Conservation (phyloP, 2,797 vertebrate species). For the Capromys pilorides region DNA sequence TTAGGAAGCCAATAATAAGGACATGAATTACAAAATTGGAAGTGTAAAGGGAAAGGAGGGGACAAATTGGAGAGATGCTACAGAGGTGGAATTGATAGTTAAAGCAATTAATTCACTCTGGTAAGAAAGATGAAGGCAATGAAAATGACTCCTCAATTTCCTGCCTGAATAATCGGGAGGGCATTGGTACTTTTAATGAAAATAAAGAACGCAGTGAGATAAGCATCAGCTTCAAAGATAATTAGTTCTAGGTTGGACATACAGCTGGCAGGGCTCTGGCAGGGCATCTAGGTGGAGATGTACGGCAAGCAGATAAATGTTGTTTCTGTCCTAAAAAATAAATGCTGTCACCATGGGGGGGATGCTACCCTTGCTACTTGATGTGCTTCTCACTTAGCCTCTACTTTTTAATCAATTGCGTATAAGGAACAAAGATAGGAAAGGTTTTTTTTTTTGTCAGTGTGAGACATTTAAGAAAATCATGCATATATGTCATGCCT, state of each 20-base stretch:
- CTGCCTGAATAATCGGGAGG: neutral
- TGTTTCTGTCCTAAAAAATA: constrained; percentile 23
- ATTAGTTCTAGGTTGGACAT: constrained; percentile 43
- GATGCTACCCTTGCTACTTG: constrained; percentile 8
- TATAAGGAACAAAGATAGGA: neutral
- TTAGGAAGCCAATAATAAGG: neutral
- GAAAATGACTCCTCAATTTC: constrained; percentile 56
- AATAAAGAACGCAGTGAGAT: constrained; percentile 60
- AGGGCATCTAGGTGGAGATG: constrained; percentile 26
- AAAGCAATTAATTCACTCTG: constrained; percentile 61
- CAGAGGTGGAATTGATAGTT: constrained; percentile 30
- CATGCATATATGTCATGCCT: neutral
- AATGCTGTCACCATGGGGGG: neutral
- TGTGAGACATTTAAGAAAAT: constrained; percentile 27
- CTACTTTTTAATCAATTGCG: constrained; percentile 34
- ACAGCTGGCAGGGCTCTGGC: constrained; percentile 9
- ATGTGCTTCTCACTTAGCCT: constrained; percentile 52
- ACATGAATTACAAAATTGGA: constrained; percentile 38
- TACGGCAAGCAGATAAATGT: constrained; percentile 31
- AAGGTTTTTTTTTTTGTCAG: neutral
- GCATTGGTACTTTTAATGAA: constrained; percentile 42
- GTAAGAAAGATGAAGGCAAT: constrained; percentile 62
- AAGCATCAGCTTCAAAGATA: constrained; percentile 58
- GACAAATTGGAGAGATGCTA: neutral
- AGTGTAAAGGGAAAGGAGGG: constrained; percentile 5